These are phyloP conservation scores for Saimiri boliviensis DNA, from an alignment of 2,113 vertebrate species.

Conservation along the genomic window DNA sequence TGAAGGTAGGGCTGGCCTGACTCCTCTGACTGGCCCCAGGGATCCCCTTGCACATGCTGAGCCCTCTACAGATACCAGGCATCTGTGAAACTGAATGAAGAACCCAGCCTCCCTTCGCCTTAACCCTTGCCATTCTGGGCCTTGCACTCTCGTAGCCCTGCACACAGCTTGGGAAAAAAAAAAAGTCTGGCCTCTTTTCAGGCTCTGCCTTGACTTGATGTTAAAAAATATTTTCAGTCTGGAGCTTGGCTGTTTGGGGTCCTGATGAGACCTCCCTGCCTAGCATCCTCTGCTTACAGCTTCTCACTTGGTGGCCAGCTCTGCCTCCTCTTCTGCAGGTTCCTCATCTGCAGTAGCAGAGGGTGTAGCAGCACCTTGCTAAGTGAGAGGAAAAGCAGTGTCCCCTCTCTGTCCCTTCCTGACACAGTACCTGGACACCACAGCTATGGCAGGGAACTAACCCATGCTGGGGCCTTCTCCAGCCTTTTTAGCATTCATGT, in stretches of 20 bases:
- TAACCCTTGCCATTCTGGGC: too few relatives aligned
- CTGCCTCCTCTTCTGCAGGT: neutral
- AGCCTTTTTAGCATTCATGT: neutral
- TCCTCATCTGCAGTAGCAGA: neutral
- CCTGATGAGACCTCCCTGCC: neutral
- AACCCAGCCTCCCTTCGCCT: neutral
- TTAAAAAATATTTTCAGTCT: slow-evolving; percentile 28
- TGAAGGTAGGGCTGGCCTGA: neutral
- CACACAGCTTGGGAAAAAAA: neutral
- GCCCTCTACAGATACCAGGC: neutral
- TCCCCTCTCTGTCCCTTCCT: neutral
- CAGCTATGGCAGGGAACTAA: neutral
- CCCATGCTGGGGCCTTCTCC: neutral
- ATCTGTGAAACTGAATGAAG: neutral
- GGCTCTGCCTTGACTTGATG: neutral
- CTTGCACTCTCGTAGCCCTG: neutral
- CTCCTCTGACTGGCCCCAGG: neutral
- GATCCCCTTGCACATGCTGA: neutral
- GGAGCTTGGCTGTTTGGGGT: neutral
- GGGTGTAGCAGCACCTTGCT: neutral
- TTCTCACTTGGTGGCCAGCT: neutral
- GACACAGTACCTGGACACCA: fast-evolving
- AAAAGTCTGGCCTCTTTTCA: neutral
- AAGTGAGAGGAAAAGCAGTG: neutral
- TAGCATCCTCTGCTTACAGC: neutral